A percentile compares a stretch with the other conserved stretches of the same genome.
These are phyloP conservation scores for Parazoanthus darwini DNA, from an alignment of 92 coral and sea anemone species.

Conservation along the genomic window DNA sequence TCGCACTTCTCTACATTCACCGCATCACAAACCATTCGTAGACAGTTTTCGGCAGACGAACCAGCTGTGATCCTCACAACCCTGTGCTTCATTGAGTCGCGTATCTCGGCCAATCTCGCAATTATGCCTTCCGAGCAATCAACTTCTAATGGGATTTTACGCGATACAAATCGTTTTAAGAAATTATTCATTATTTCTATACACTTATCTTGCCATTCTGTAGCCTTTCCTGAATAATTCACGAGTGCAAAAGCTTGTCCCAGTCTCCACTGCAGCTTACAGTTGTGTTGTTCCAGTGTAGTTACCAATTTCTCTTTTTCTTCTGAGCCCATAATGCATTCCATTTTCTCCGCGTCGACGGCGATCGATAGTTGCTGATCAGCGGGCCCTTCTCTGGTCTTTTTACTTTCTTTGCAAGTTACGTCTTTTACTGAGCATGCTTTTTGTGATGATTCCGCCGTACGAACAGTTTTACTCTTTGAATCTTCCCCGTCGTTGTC, in stretches of 20 bases:
- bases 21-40: conserved; percentile 51
- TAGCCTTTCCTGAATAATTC: conserved; percentile 40
- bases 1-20: conserved; percentile 27
- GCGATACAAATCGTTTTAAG: conserved; percentile 9
- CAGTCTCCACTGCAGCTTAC: conserved; percentile 48
- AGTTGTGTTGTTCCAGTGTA: conserved; percentile 38
- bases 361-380: conserved; percentile 49
- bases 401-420: not conserved
- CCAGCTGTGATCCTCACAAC: not conserved
- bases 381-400: conserved; percentile 18
- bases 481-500: conserved; percentile 19
- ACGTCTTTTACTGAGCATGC: not conserved
- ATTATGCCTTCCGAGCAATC: conserved; percentile 59
- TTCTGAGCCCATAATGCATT: conserved; percentile 45
- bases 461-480: not conserved
- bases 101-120: conserved; percentile 45
- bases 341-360: conserved; percentile 77
- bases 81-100: conserved; percentile 23
- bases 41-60: not conserved
- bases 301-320: conserved; percentile 42
- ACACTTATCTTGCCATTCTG: conserved; percentile 46
- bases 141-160: conserved; percentile 48
- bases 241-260: conserved; percentile 40
- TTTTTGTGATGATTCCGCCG: not conserved
- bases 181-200: conserved; percentile 40